phyloP scores from a whole-genome alignment of 2,888 invertebrate species.

The Danaus chrysippus region DNA sequence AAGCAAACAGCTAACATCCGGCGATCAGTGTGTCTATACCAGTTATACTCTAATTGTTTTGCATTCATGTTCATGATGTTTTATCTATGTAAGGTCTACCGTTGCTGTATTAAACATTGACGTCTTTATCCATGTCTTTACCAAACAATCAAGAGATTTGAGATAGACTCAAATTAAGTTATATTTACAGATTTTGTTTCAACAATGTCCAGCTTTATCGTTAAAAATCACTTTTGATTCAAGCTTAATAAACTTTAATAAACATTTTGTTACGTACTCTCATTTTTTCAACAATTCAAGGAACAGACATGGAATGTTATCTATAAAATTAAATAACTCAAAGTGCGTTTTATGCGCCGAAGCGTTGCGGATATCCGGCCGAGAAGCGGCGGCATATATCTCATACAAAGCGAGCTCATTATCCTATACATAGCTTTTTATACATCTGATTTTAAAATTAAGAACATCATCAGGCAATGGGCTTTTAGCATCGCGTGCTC shows the following conservation, averaged over 20 bases:
- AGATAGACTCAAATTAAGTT: too few species aligned
- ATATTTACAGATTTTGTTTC: too few species aligned
- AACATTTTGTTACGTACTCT: not conserved
- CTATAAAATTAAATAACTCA: slow-evolving; percentile 7
- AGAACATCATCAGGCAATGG: slow-evolving; percentile 27
- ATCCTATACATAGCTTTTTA: slow-evolving; percentile 19
- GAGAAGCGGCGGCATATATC: slow-evolving; percentile 45
- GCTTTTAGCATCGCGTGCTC: slow-evolving; percentile 43
- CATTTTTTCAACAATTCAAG: not conserved
- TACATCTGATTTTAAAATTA: slow-evolving; percentile 26
- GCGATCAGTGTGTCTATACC: slow-evolving; percentile 41
- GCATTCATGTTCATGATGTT: slow-evolving; percentile 1
- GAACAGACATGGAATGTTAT: not conserved
- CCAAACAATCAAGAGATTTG: too few species aligned
- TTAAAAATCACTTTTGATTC: too few species aligned
- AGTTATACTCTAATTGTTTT: slow-evolving; percentile 5
- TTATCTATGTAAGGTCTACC: not conserved
- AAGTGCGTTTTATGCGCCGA: slow-evolving; percentile 29
- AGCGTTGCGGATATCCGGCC: slow-evolving; percentile 65
- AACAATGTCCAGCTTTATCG: too few species aligned
- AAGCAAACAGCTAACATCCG: slow-evolving; percentile 70
- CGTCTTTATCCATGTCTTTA: not conserved
- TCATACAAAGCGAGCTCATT: slow-evolving; percentile 49
- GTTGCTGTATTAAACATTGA: not conserved
- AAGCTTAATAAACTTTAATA: too few species aligned